Evolutionary conservation across 2,113 vertebrate genomes (phyloP).

Genomic region (Rhagologus leucostigma): DNA sequence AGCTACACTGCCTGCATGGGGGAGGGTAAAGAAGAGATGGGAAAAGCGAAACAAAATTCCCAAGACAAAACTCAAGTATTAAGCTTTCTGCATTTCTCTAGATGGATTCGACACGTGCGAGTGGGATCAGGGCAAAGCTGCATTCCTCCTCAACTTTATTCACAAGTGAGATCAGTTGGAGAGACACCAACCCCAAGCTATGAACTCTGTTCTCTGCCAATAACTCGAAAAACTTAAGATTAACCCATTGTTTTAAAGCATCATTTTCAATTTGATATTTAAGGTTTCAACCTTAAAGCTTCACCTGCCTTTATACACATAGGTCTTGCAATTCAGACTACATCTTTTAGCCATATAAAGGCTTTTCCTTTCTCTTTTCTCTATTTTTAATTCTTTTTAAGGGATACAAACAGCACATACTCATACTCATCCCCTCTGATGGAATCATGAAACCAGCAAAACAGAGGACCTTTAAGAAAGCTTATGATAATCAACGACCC

Average conservation of each 20-base stretch:
- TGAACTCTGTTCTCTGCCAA: background rate
- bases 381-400: background rate
- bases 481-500: background rate
- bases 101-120: background rate
- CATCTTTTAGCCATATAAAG: background rate
- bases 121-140: background rate
- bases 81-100: constrained; percentile 11
- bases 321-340: background rate
- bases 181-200: background rate
- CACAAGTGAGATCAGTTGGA: constrained; percentile 1
- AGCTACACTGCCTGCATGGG: background rate
- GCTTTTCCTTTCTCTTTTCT: background rate
- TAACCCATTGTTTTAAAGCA: background rate
- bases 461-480: background rate
- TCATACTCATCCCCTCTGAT: background rate
- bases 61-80: constrained; percentile 15
- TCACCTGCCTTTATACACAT: background rate
- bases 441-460: background rate
- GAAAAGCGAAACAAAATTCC: background rate
- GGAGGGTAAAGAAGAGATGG: background rate
- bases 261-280: background rate
- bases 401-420: background rate
- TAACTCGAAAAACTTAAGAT: background rate
- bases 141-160: background rate
- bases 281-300: background rate